phyloP scores from a whole-genome alignment of 2,797 vertebrate species.

The Smutsia gigantea region DNA sequence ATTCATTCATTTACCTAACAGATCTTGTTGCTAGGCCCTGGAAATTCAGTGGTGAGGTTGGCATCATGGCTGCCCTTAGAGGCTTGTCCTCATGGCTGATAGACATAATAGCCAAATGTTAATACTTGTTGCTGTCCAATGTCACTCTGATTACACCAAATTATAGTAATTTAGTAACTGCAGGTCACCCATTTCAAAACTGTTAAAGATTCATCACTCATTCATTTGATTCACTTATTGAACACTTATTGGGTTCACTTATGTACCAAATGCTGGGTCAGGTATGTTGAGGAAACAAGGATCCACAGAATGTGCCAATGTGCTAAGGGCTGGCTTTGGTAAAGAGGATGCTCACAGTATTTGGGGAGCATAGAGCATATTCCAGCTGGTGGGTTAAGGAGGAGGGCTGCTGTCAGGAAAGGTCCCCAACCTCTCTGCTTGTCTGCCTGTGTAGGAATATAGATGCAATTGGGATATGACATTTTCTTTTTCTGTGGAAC shows the following conservation, averaged over 20 bases:
- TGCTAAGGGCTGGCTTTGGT: background rate
- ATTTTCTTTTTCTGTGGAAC: background rate
- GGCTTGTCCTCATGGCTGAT: background rate
- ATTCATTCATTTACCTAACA: background rate
- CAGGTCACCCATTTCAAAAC: background rate
- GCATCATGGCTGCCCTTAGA: fast-evolving
- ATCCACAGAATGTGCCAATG: background rate
- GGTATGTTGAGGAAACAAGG: background rate
- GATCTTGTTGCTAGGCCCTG: background rate
- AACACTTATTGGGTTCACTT: background rate
- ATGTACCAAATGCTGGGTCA: background rate
- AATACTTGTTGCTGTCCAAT: background rate
- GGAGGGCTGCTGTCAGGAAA: background rate
- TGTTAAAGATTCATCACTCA: background rate
- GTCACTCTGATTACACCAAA: background rate
- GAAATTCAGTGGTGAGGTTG: background rate
- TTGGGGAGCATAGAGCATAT: background rate
- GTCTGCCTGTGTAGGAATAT: background rate
- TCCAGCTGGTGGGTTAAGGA: background rate
- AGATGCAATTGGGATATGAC: too few species aligned
- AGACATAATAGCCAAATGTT: background rate
- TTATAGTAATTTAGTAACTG: background rate
- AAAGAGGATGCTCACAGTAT: background rate
- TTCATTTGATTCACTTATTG: background rate
- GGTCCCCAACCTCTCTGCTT: background rate